Percentiles rank a stretch among this genome's conserved stretches.
phyloP scores from a whole-genome alignment of 2,888 invertebrate genomes.

The Conistra vaccinii region DNA sequence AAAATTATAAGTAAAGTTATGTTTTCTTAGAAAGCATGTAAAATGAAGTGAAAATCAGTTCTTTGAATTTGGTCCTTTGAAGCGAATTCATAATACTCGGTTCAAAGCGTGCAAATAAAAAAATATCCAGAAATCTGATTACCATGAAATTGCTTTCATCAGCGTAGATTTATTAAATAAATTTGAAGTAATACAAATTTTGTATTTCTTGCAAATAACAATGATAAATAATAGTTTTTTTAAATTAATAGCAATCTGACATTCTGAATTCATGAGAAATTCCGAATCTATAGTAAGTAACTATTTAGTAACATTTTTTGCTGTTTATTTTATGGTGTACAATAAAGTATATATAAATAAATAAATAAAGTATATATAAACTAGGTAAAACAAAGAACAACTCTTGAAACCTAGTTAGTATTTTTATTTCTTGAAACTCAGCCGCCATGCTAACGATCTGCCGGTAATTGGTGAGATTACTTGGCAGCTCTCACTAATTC shows the following conservation, averaged over 20 bases:
- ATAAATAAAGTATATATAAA: too few relatives aligned
- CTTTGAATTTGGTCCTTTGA: background rate
- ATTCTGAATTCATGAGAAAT: background rate
- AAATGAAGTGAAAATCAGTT: background rate
- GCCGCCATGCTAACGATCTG: slow-evolving; percentile 21
- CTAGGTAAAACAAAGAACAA: background rate
- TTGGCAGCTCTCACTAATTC: slow-evolving; percentile 12
- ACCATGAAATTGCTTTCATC: background rate
- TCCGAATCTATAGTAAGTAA: background rate
- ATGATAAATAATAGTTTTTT: background rate
- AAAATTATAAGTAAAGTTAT: slow-evolving; percentile 7
- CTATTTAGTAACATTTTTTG: too few relatives aligned
- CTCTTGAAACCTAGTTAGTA: background rate
- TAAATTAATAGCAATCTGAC: background rate
- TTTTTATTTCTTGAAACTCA: slow-evolving; percentile 15
- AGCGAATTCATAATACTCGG: background rate
- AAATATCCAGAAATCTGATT: background rate
- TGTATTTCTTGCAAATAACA: background rate
- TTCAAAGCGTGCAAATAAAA: too few relatives aligned
- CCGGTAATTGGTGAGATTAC: slow-evolving; percentile 37
- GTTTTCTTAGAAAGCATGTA: background rate
- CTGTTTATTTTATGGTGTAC: too few relatives aligned
- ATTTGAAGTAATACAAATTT: background rate
- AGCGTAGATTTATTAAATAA: background rate
- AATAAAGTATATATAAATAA: too few relatives aligned